phyloP scores from a whole-genome alignment of 1,140 invertebrate genomes.

The Platyscapa corneri region DNA sequence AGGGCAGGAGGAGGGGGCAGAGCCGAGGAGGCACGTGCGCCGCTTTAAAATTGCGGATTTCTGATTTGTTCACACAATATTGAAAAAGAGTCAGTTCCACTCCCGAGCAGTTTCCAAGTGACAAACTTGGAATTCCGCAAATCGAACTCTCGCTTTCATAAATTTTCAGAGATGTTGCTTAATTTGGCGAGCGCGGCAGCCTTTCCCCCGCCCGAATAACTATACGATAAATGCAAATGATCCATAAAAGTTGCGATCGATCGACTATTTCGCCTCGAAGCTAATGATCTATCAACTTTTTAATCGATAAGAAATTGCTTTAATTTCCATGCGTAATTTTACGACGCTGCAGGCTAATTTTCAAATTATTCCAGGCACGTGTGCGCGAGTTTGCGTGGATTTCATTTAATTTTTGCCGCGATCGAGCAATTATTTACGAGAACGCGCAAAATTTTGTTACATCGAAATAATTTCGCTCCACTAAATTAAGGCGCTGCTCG shows the following conservation, averaged over 20 bases:
- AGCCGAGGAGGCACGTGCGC: neutral
- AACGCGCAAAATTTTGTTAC: neutral
- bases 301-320: too few relatives aligned
- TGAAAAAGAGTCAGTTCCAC: neutral
- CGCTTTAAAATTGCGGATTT: slow-evolving; percentile 26
- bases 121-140: neutral
- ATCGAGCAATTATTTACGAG: too few relatives aligned
- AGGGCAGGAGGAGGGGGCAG: neutral
- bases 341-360: too few relatives aligned
- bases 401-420: too few relatives aligned
- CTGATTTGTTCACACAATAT: slow-evolving; percentile 38
- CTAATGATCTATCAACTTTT: too few relatives aligned
- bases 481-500: neutral
- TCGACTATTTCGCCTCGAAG: too few relatives aligned
- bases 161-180: neutral
- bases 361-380: too few relatives aligned
- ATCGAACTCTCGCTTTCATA: neutral
- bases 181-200: neutral
- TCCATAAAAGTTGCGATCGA: too few relatives aligned
- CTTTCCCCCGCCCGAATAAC: neutral
- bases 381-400: too few relatives aligned
- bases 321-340: too few relatives aligned
- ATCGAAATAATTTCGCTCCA: neutral
- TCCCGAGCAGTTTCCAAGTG: neutral
- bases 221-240: too few relatives aligned